A percentile compares a stretch with the other conserved stretches of the same genome.
phyloP scores from a whole-genome alignment of 2,797 vertebrate genomes.

The Coranthus polyacanthus region DNA sequence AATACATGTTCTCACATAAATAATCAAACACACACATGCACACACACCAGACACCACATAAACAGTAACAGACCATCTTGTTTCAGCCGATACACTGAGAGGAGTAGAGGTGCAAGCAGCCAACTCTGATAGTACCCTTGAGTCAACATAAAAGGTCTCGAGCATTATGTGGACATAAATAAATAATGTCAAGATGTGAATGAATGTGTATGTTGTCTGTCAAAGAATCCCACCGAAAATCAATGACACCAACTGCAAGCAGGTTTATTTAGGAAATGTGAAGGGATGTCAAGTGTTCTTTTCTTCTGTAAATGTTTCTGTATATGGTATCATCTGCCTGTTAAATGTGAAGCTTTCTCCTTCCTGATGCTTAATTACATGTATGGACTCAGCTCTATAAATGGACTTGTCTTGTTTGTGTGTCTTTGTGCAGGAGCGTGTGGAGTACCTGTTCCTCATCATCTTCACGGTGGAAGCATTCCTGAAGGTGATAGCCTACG shows the following conservation, averaged over 20 bases:
- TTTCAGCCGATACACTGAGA: conserved; percentile 26
- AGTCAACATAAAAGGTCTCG: conserved; percentile 18
- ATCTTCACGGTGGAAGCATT: conserved; percentile 99
- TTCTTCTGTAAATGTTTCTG: neutral
- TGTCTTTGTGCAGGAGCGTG: conserved; percentile 92
- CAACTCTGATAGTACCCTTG: conserved; percentile 27
- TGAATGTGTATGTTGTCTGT: neutral
- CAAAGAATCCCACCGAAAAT: neutral
- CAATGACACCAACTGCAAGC: neutral
- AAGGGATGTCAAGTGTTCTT: neutral
- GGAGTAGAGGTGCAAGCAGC: conserved; percentile 3
- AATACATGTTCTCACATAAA: conserved; percentile 50
- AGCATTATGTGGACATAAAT: conserved; percentile 16
- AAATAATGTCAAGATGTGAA: conserved; percentile 25
- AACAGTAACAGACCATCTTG: conserved; percentile 26
- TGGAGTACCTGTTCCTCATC: conserved; percentile 99
- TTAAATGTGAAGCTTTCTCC: neutral
- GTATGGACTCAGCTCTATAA: conserved; percentile 22
- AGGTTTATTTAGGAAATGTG: neutral
- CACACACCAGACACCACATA: conserved; percentile 19
- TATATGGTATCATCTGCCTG: neutral
- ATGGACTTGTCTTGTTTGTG: conserved; percentile 46
- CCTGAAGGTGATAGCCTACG: conserved; percentile 99
- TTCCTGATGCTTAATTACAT: no score
- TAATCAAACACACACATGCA: conserved; percentile 39